A percentile compares a stretch with the other conserved stretches of the same genome.
phyloP scores from a whole-genome alignment of 2,888 invertebrate genomes.

The Keiferia lycopersicella region DNA sequence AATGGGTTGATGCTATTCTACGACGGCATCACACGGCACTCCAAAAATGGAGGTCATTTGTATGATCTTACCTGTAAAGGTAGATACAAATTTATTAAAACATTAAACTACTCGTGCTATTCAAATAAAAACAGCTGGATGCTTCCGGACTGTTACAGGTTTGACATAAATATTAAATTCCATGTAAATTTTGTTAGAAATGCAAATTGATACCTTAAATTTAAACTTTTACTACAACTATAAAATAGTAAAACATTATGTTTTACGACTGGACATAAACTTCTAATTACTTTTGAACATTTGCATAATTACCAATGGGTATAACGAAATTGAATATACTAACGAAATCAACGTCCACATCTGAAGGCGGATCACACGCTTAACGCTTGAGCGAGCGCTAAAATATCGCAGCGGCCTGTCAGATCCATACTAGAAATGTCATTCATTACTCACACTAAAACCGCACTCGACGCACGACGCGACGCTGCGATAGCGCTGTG shows the following conservation, averaged over 20 bases:
- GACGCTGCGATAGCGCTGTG: too few species aligned
- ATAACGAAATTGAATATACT: too few species aligned
- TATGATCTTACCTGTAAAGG: neutral
- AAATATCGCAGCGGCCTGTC: too few species aligned
- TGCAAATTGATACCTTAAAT: neutral
- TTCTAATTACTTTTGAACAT: neutral
- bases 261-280: neutral
- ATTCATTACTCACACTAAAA: too few species aligned
- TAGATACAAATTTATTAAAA: conserved; percentile 6
- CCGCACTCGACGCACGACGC: too few species aligned
- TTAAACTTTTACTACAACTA: conserved; percentile 18
- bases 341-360: too few species aligned
- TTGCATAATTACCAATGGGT: neutral
- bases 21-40: too few species aligned
- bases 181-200: neutral
- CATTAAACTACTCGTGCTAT: conserved; percentile 6
- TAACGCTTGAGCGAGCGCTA: too few species aligned
- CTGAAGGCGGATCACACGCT: too few species aligned
- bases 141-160: conserved; percentile 9
- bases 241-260: conserved; percentile 7
- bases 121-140: conserved; percentile 16
- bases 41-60: neutral
- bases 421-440: too few species aligned
- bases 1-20: too few species aligned
- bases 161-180: neutral